Evolutionary conservation across 53 echinoderm and acorn worm genomes (phyloP), one percentile per base, ranked within the genome.

Genomic region (Antedon mediterranea): DNA sequence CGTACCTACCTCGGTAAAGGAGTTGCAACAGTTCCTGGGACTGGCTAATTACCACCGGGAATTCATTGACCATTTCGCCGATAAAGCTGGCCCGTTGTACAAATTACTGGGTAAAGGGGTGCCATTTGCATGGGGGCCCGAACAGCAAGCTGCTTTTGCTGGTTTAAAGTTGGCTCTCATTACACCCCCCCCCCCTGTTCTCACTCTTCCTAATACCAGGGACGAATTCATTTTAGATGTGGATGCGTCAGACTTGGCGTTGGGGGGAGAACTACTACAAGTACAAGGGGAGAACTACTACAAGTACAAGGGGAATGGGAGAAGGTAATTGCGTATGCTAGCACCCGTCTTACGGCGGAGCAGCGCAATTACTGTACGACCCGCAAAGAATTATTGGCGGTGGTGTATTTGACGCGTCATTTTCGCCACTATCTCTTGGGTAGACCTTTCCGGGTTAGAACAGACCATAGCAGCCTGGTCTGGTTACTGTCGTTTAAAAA

Each of bases 401-500:
- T 84, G 0, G 78, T 87, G 1, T 43, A 30, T 28, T 81, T 84
- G 71, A 83, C 83, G 0, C 80, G 77, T 14, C 84, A 88, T 70
- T 88, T 77, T 41, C 79, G n/a, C n/a, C n/a, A n/a, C n/a, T n/a
- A n/a, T n/a, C n/a, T n/a, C n/a, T n/a, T n/a, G n/a, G n/a, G n/a
- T n/a, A n/a, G n/a, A n/a, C n/a, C n/a, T n/a, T n/a, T n/a, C n/a
- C n/a, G n/a, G n/a, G n/a, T n/a, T n/a, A n/a, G n/a, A n/a, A n/a
- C n/a, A n/a, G n/a, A n/a, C n/a, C n/a, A n/a, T n/a, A n/a, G n/a
- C n/a, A n/a, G n/a, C n/a, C n/a, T n/a, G n/a, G n/a, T n/a, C n/a
- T n/a, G n/a, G n/a, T n/a, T n/a, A n/a, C n/a, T n/a, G 87, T 31
- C 88, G 9, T 88, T 88, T 44, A 84, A 84, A 29, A 20, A 80